These are phyloP conservation scores for Lampris incognitus DNA, from an alignment of 2,113 vertebrate genomes.

Conservation along the genomic window DNA sequence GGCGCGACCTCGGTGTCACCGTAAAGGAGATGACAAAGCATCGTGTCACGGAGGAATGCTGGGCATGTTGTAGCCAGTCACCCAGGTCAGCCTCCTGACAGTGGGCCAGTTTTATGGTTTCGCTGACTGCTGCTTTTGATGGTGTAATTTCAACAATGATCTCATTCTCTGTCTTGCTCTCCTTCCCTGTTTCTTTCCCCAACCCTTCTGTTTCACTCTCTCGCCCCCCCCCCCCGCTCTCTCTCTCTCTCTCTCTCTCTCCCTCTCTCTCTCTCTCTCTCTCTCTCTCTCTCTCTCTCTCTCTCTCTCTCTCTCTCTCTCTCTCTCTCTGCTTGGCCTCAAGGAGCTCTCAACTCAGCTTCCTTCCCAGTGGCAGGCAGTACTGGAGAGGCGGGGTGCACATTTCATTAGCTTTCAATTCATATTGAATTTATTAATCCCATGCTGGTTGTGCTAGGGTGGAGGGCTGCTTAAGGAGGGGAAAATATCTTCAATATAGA, in stretches of 20 bases:
- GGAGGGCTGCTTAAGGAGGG: conserved; percentile 62
- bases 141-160: conserved; percentile 75
- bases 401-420: conserved; percentile 81
- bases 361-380: conserved; percentile 60
- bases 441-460: conserved; percentile 73
- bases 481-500: conserved; percentile 62
- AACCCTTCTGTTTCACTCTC: background rate
- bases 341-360: conserved; percentile 54
- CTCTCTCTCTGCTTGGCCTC: conserved; percentile 48
- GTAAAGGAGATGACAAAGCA: conserved; percentile 66
- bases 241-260: conserved; percentile 30
- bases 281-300: conserved; percentile 22
- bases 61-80: conserved; percentile 67
- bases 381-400: conserved; percentile 54
- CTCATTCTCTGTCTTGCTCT: conserved; percentile 55
- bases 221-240: too few relatives aligned
- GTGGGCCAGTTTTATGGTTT: conserved; percentile 62
- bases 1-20: conserved; percentile 44
- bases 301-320: conserved; percentile 20
- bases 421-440: conserved; percentile 83
- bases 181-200: conserved; percentile 35
- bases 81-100: conserved; percentile 70
- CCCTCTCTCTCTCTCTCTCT: conserved; percentile 20
- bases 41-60: conserved; percentile 68
- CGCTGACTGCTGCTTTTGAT: conserved; percentile 71